phyloP scores from a whole-genome alignment of 2,797 vertebrate species.

The Iguana delicatissima region DNA sequence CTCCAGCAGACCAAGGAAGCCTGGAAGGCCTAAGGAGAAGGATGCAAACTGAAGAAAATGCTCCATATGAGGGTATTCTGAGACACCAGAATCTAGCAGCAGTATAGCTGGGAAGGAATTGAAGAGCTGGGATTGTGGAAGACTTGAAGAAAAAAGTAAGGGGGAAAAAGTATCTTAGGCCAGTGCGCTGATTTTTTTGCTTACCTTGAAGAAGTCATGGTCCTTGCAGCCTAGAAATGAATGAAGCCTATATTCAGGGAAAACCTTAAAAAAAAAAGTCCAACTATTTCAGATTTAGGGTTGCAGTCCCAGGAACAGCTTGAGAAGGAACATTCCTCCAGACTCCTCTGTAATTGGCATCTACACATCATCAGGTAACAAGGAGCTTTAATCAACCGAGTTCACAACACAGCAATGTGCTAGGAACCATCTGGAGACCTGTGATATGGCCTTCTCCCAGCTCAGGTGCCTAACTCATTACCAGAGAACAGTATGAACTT shows the following conservation, averaged over 20 bases:
- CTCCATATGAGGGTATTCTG: no score
- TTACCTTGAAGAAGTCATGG: background rate
- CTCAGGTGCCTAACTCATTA: constrained; percentile 9
- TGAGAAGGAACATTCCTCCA: constrained; percentile 9
- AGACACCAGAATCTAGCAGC: no score
- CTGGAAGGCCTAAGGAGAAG: no score
- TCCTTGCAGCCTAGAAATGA: fast-evolving
- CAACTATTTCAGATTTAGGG: fast-evolving
- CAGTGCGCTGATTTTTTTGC: background rate
- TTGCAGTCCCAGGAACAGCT: background rate
- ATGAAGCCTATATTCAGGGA: constrained; percentile 26
- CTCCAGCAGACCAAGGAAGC: no score
- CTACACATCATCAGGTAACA: background rate
- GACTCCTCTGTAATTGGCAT: background rate
- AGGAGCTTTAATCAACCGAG: constrained; percentile 39
- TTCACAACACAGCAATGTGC: constrained; percentile 33
- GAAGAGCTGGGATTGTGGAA: no score
- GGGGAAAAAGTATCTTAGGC: background rate
- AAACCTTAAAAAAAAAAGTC: background rate
- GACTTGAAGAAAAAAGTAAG: no score
- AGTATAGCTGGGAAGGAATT: no score
- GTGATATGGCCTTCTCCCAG: background rate
- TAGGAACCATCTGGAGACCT: constrained; percentile 49
- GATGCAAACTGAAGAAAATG: no score
- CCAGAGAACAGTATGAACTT: background rate